Evolutionary conservation across 1,140 invertebrate genomes (phyloP).

Genomic region (Tetramorium parvispinum): DNA sequence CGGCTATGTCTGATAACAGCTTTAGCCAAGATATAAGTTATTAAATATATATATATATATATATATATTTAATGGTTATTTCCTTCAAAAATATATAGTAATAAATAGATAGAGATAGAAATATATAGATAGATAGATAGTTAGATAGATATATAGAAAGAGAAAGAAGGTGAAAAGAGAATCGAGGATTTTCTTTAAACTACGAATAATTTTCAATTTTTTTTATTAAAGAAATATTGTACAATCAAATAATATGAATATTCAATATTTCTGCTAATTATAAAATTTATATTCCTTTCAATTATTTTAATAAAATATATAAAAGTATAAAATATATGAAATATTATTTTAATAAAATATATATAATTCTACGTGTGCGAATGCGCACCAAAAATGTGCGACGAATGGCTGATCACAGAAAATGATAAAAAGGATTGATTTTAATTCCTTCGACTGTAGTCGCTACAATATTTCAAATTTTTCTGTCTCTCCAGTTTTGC

Average conservation of each 20-base stretch:
- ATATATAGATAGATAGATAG: too few relatives aligned
- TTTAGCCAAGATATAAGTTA: conserved; percentile 6
- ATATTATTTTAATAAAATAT: not conserved
- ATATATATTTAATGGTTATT: not conserved
- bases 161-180: not conserved
- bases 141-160: too few relatives aligned
- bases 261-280: conserved; percentile 1
- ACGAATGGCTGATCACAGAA: not conserved
- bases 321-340: too few relatives aligned
- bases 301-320: not conserved
- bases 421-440: not conserved
- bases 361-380: not conserved
- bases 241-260: not conserved
- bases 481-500: not conserved
- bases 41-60: conserved; percentile 40
- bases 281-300: conserved; percentile 4
- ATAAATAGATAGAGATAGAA: too few relatives aligned
- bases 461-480: conserved; percentile 7
- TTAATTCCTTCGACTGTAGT: not conserved
- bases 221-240: not conserved
- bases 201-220: not conserved
- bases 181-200: not conserved
- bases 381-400: not conserved
- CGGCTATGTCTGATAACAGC: not conserved
- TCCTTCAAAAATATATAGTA: not conserved